Evolutionary conservation across 2,113 vertebrate species (phyloP).

Genomic region (Arenaria interpres): DNA sequence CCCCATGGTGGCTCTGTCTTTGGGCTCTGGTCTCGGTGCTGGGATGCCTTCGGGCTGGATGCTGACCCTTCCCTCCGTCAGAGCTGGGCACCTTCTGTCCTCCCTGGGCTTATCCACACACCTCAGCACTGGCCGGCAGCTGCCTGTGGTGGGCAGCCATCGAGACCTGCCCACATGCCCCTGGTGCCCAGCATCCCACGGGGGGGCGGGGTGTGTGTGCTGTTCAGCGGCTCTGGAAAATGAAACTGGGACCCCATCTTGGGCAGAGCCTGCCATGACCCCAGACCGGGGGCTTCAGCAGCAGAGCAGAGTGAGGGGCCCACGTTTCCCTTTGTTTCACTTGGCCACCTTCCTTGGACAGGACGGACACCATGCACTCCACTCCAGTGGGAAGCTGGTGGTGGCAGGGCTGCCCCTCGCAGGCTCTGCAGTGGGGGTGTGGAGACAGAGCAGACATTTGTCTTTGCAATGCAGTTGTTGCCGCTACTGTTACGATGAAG

Average conservation of each 20-base stretch:
- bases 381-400: background rate
- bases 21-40: background rate
- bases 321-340: background rate
- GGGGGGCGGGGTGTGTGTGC: too few relatives aligned
- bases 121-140: background rate
- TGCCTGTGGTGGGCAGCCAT: background rate
- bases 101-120: background rate
- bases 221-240: background rate
- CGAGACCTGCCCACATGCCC: background rate
- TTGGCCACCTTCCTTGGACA: background rate
- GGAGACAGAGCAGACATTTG: background rate
- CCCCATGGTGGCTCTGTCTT: rapidly evolving
- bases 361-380: rapidly evolving
- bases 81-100: too few relatives aligned
- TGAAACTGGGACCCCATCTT: background rate
- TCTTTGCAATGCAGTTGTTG: background rate
- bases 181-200: background rate
- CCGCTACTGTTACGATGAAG: background rate
- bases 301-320: background rate
- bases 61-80: background rate
- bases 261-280: background rate
- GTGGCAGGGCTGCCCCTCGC: rapidly evolving
- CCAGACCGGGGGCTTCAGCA: rapidly evolving
- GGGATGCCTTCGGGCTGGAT: background rate
- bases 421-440: background rate